phyloP scores from a whole-genome alignment of 1,140 invertebrate species.

The Ephestia elutella region DNA sequence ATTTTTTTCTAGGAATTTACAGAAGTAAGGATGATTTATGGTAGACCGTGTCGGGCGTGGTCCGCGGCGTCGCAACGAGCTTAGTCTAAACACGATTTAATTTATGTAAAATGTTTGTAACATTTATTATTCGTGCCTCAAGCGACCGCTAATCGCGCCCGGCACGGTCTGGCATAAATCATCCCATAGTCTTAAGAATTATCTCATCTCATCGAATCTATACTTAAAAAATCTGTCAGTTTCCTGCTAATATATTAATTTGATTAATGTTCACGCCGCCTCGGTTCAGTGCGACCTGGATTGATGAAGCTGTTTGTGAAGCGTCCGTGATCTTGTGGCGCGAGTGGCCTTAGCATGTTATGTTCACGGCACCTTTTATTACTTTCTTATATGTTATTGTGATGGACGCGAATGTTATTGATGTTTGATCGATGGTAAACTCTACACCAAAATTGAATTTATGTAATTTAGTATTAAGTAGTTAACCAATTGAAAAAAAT shows the following conservation, averaged over 20 bases:
- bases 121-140: too few species aligned
- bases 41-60: too few species aligned
- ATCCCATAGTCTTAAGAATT: neutral
- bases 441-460: conserved; percentile 2
- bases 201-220: conserved; percentile 2
- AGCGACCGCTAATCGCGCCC: too few species aligned
- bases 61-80: too few species aligned
- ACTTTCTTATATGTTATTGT: neutral
- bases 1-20: neutral
- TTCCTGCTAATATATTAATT: neutral
- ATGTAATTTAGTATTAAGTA: conserved; percentile 8
- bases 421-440: neutral
- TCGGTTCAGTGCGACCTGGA: neutral
- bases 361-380: conserved; percentile 4
- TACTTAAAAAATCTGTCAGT: neutral
- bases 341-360: conserved; percentile 1
- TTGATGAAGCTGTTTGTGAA: neutral
- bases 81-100: too few species aligned
- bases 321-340: neutral
- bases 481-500: conserved; percentile 2
- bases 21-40: neutral
- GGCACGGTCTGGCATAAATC: too few species aligned
- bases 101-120: too few species aligned
- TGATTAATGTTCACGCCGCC: neutral
- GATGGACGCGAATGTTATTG: conserved; percentile 4